These are phyloP conservation scores for Drosophila greeni DNA, from an alignment of 2,888 invertebrate species.

Conservation along the genomic window DNA sequence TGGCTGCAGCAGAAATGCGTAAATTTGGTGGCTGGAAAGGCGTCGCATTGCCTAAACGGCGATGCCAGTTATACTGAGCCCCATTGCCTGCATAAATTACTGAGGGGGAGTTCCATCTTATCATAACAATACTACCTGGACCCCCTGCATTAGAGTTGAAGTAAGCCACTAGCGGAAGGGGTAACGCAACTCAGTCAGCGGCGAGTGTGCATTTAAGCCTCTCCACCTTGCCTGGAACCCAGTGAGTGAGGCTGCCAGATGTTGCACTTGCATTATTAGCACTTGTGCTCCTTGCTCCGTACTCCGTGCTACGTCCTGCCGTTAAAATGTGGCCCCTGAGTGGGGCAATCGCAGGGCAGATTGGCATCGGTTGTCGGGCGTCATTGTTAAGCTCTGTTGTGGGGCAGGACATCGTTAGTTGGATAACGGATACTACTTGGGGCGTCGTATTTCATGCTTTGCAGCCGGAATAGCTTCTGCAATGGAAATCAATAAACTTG, in stretches of 20 bases:
- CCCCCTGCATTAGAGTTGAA: not conserved
- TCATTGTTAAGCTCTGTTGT: slow-evolving; percentile 3
- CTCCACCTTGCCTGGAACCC: not conserved
- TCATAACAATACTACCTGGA: not conserved
- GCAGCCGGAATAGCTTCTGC: not conserved
- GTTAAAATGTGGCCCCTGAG: slow-evolving; percentile 4
- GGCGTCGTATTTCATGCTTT: slow-evolving; percentile 1
- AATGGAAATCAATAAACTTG: slow-evolving; percentile 12
- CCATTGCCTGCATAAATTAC: not conserved
- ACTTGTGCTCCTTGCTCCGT: not conserved
- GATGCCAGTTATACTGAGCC: slow-evolving; percentile 6
- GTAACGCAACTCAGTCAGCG: not conserved
- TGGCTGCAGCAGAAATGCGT: slow-evolving; percentile 64
- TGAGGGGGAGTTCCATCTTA: not conserved
- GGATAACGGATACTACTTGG: not conserved
- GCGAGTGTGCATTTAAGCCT: slow-evolving; percentile 1
- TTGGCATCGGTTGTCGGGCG: not conserved
- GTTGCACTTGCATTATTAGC: slow-evolving; percentile 5
- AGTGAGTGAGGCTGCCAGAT: slow-evolving; percentile 1
- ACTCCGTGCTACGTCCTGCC: not conserved
- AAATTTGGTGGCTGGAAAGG: slow-evolving; percentile 70
- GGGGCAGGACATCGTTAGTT: slow-evolving; percentile 8
- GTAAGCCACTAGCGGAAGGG: not conserved
- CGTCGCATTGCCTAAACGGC: slow-evolving; percentile 43
- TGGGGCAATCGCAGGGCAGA: slow-evolving; percentile 1